Evolutionary conservation across 1,140 invertebrate genomes (phyloP), one percentile per base, ranked within the genome.

Genomic region (Stegodyphus mimosarum): DNA sequence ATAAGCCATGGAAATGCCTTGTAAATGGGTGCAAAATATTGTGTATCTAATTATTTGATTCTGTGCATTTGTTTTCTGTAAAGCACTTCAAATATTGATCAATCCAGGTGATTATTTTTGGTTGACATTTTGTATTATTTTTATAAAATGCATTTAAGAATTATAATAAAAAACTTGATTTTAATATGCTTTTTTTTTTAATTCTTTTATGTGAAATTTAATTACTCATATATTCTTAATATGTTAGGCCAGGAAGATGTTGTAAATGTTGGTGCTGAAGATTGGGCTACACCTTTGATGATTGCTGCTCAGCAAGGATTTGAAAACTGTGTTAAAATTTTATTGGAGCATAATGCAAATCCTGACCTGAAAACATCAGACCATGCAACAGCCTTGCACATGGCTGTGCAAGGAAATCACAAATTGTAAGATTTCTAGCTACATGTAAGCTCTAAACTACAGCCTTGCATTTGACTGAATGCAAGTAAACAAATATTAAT

Each of bases 241-340:
- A 5, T 79, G 9, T 49, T 67, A 90, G 89, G 88, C 75, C 83
- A 88, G 18, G 33, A 86, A 53, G 83, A 88, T 63, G 67, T 90
- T 15, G 88, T 90, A 4, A 89, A 91, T 85, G 78, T 85, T 50
- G 83, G 89, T 33, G 90, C 90, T 7, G 86, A 88, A 51, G 90
- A 91, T 80, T 89, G 90, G 75, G 90, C 90, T 11, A 89, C 90
- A 5, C 90, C 90, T 13, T 51, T 91, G 18, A 89, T 90, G 72
- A 90, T 91, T 70, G 90, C 90, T 5, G 89, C 90, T 10, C 90
- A 91, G 79, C 88, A 90, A 73, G 90, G 90, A 15, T 88, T 89
- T 84, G 76, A 78, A 7, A 88, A 89, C 6, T 90, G 90, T 87
- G 87, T 91, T 5, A 86, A 88, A 15, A 51, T 90, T 13, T 77